A percentile compares a stretch with the other conserved stretches of the same genome.
These are phyloP conservation scores for Chelonus insularis DNA, from an alignment of 1,140 invertebrate genomes.

Conservation along the genomic window DNA sequence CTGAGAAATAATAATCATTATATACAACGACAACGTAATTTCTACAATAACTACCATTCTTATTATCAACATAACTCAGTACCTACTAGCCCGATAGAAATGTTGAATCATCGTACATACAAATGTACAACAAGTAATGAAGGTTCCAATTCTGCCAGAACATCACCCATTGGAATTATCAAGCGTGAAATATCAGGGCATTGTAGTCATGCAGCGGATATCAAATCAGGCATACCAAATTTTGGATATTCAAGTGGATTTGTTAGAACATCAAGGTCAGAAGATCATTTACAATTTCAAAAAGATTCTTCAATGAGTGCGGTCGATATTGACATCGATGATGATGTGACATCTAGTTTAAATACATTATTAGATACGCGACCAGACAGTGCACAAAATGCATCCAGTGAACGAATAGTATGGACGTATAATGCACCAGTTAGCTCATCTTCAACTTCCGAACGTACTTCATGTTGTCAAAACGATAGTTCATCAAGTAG, in stretches of 20 bases:
- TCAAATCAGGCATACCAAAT: conserved; percentile 36
- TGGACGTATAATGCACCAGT: conserved; percentile 90
- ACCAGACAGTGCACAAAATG: conserved; percentile 66
- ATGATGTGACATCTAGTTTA: conserved; percentile 88
- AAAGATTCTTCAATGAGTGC: conserved; percentile 76
- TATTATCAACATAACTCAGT: conserved; percentile 71
- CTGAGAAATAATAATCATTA: conserved; percentile 61
- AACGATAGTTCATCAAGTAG: conserved; percentile 63
- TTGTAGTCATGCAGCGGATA: conserved; percentile 26
- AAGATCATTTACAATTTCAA: conserved; percentile 81
- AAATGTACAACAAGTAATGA: conserved; percentile 43
- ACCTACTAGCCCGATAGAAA: conserved; percentile 78
- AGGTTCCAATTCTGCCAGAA: conserved; percentile 63
- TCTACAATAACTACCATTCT: conserved; percentile 60
- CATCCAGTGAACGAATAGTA: conserved; percentile 71
- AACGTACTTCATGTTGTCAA: conserved; percentile 57
- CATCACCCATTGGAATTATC: conserved; percentile 59
- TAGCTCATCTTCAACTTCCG: conserved; percentile 52
- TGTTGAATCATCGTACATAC: conserved; percentile 56
- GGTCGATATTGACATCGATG: conserved; percentile 88
- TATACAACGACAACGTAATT: conserved; percentile 47
- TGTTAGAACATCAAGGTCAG: conserved; percentile 79
- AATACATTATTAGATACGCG: conserved; percentile 86
- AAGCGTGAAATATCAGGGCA: conserved; percentile 56
- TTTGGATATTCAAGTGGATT: conserved; percentile 58